Evolutionary conservation across 1,140 invertebrate species (phyloP).

Genomic region (Aethina tumida): DNA sequence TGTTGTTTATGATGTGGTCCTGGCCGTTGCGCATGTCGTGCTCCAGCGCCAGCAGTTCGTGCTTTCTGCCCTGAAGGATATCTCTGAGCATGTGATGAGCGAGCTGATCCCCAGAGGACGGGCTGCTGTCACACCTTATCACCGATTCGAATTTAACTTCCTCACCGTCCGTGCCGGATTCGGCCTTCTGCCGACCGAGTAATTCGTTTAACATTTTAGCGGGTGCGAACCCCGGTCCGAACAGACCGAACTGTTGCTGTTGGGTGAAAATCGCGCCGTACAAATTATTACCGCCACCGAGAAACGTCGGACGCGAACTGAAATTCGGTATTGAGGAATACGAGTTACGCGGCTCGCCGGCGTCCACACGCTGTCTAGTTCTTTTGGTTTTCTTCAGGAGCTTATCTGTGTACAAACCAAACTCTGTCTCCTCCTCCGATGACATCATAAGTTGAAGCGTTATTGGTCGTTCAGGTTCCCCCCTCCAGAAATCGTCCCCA

Average conservation of each 20-base stretch:
- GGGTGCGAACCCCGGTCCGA: conserved; percentile 67
- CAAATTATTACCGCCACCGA: conserved; percentile 58
- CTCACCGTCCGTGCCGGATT: conserved; percentile 34
- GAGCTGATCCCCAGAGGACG: conserved; percentile 50
- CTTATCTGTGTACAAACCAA: conserved; percentile 82
- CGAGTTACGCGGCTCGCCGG: conserved; percentile 85
- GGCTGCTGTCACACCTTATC: conserved; percentile 36
- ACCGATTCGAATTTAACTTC: conserved; percentile 30
- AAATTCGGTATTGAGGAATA: conserved; percentile 82
- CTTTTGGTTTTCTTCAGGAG: conserved; percentile 82
- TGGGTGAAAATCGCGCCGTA: conserved; percentile 72
- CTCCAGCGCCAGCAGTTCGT: conserved; percentile 57
- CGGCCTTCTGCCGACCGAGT: conserved; percentile 56
- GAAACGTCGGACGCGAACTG: conserved; percentile 72
- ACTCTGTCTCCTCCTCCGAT: conserved; percentile 83
- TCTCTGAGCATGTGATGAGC: conserved; percentile 74
- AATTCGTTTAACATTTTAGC: conserved; percentile 78
- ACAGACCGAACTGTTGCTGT: conserved; percentile 66
- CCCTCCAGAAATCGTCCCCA: conserved; percentile 36
- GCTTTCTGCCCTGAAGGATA: conserved; percentile 71
- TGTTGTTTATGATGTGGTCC: conserved; percentile 41
- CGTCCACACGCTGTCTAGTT: conserved; percentile 88
- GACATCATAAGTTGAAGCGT: conserved; percentile 77
- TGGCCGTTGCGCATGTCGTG: conserved; percentile 44
- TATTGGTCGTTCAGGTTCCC: conserved; percentile 49